These are phyloP conservation scores for Thripadectes ignobilis DNA, from an alignment of 2,797 vertebrate species.

Conservation along the genomic window DNA sequence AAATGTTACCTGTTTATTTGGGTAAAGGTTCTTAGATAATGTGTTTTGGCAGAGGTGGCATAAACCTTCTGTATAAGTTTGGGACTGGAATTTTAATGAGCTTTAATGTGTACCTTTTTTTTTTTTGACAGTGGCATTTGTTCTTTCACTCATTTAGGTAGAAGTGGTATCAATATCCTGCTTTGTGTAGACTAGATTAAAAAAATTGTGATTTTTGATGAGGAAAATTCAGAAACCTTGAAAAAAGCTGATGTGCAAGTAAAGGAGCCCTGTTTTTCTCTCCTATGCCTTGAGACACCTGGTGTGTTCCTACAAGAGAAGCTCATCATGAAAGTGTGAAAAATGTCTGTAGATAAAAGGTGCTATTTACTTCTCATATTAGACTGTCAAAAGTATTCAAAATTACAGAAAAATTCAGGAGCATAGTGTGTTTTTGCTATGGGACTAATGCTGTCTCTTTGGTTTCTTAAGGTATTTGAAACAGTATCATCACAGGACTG, in stretches of 20 bases:
- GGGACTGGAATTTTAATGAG: neutral
- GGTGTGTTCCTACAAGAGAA: neutral
- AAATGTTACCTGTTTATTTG: neutral
- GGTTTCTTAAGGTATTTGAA: neutral
- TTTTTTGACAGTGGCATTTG: neutral
- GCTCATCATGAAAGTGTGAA: neutral
- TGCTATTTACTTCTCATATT: neutral
- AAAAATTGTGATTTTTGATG: neutral
- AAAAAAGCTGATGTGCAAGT: neutral
- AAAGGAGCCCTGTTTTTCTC: neutral
- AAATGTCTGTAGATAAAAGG: neutral
- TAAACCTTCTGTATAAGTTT: neutral
- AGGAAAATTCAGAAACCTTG: neutral
- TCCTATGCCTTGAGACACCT: neutral
- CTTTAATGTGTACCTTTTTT: neutral
- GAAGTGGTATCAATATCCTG: neutral
- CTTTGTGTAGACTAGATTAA: neutral
- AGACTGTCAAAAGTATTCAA: neutral
- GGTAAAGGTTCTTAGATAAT: neutral
- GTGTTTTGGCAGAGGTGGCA: neutral
- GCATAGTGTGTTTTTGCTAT: neutral
- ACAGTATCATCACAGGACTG: accelerated
- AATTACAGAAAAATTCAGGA: neutral
- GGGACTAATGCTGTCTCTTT: neutral
- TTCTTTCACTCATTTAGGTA: neutral